Conservation (phyloP, 2,888 invertebrate species). For the Drosophila stalkeri region DNA sequence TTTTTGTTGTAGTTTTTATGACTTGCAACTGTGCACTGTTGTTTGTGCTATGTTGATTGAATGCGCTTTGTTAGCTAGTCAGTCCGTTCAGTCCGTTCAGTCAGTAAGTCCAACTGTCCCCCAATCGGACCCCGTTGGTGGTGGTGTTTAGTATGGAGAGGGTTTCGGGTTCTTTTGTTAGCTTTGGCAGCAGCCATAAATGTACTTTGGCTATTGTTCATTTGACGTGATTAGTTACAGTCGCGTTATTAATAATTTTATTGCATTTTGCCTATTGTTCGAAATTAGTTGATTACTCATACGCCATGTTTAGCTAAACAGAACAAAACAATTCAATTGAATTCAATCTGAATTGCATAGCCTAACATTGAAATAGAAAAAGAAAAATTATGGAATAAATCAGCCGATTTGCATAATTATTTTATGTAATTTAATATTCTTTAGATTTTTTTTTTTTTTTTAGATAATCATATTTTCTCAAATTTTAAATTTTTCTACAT, state of each 20-base stretch:
- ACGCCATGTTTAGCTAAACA: constrained; percentile 31
- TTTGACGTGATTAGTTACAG: constrained; percentile 69
- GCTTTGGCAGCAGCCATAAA: constrained; percentile 50
- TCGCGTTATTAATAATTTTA: constrained; percentile 64
- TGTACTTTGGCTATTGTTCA: constrained; percentile 51
- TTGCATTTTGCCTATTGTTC: constrained; percentile 47
- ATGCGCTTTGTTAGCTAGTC: constrained; percentile 72
- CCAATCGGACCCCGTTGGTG: constrained; percentile 19
- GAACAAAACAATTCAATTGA: constrained; percentile 7
- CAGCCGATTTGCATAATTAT: not conserved
- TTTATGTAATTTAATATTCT: not conserved
- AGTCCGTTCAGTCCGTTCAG: constrained; percentile 13
- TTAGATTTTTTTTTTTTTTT: not conserved
- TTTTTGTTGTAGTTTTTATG: constrained; percentile 71
- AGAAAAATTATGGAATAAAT: not conserved
- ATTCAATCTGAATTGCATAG: not conserved
- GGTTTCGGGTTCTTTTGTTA: constrained; percentile 54
- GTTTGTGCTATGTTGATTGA: constrained; percentile 71
- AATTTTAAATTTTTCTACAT: too few species aligned
- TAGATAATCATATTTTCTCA: too few species aligned
- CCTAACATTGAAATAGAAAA: constrained; percentile 3
- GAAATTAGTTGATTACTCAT: constrained; percentile 54
- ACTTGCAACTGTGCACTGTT: constrained; percentile 73
- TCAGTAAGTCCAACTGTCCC: too few species aligned
- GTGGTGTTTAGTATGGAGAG: not conserved